Conservation (phyloP, 1,140 invertebrate genomes). For the Gonioctena quinquepunctata region DNA sequence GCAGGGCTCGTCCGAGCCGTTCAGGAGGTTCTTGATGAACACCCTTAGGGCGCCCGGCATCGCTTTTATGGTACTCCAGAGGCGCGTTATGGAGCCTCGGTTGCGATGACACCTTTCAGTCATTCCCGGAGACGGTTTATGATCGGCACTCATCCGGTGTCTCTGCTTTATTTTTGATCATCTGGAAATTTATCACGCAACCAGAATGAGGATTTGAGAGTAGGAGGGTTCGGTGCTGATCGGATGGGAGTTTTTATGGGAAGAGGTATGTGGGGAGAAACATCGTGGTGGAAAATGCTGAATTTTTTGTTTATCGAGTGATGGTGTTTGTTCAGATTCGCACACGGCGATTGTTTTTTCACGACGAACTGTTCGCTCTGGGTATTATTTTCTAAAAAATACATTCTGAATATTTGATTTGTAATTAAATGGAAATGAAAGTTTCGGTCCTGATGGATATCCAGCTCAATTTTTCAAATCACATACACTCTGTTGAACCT, state of each 20-base stretch:
- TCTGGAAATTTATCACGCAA: background rate
- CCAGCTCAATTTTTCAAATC: too few relatives aligned
- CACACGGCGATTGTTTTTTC: too few relatives aligned
- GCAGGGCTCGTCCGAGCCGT: conserved; percentile 11
- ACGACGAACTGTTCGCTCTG: too few relatives aligned
- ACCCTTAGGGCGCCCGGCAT: conserved; percentile 34
- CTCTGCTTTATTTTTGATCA: conserved; percentile 20
- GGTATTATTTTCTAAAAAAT: too few relatives aligned
- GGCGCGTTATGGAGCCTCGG: conserved; percentile 31
- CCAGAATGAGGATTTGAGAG: background rate
- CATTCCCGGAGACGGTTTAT: conserved; percentile 29
- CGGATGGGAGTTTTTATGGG: background rate
- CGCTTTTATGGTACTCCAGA: conserved; percentile 38
- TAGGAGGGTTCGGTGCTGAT: background rate
- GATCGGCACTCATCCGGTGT: conserved; percentile 23
- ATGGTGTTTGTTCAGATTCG: too few relatives aligned
- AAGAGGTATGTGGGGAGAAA: too few relatives aligned
- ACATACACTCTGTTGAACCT: too few relatives aligned
- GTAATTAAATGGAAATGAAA: too few relatives aligned
- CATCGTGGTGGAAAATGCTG: too few relatives aligned
- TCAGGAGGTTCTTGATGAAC: conserved; percentile 31
- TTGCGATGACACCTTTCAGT: conserved; percentile 37
- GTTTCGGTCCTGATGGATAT: too few relatives aligned
- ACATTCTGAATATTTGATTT: too few relatives aligned
- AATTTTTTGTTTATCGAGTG: too few relatives aligned